These are phyloP conservation scores for Microcebus murinus DNA, from an alignment of 2,113 vertebrate genomes.

Conservation along the genomic window DNA sequence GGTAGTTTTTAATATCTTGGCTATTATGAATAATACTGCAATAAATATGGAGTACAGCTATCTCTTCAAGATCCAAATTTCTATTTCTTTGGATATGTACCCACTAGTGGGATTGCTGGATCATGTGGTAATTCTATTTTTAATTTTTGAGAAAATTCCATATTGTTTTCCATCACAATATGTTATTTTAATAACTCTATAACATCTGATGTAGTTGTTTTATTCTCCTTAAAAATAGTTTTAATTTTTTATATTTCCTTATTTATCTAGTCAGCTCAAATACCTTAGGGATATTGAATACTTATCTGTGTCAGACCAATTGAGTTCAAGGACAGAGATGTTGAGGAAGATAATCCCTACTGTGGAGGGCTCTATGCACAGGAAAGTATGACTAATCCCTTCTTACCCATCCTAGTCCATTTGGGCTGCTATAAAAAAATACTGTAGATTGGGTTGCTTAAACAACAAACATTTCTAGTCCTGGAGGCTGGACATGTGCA, in stretches of 20 bases:
- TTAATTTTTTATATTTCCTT: background rate
- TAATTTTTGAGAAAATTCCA: background rate
- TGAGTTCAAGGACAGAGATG: background rate
- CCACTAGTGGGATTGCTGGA: too few relatives aligned
- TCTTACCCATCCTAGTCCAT: background rate
- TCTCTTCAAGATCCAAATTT: background rate
- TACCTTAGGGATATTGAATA: background rate
- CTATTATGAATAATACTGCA: background rate
- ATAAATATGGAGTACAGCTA: background rate
- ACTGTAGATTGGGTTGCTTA: background rate
- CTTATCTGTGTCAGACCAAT: background rate
- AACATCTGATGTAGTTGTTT: background rate
- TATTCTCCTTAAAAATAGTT: background rate
- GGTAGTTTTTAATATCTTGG: background rate
- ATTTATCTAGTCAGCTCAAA: background rate
- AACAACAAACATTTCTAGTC: background rate
- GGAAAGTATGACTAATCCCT: background rate
- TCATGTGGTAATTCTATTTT: background rate
- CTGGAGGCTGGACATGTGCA: background rate
- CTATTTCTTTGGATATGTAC: background rate
- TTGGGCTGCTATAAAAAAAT: background rate
- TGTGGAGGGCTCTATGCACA: background rate
- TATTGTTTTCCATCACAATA: background rate
- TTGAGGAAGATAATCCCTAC: background rate
- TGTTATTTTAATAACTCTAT: background rate